These are phyloP conservation scores for Megalops cyprinoides DNA, from an alignment of 2,797 vertebrate species.

Conservation along the genomic window DNA sequence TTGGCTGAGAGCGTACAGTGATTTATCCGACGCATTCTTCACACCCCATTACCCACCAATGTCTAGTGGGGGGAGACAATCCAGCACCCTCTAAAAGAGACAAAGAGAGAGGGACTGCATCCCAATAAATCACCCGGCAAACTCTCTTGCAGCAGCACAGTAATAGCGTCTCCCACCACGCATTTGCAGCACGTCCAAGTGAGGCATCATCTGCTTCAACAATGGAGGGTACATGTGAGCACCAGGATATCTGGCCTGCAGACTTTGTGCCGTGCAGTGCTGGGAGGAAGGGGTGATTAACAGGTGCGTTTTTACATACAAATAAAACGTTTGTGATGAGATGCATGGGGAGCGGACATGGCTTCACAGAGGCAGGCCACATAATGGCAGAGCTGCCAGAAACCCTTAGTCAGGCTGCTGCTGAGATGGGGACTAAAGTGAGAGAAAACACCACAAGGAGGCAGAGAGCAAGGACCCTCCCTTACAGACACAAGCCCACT, in stretches of 20 bases:
- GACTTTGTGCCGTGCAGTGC: no score
- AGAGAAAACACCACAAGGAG: background rate
- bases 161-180: no score
- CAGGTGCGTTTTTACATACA: background rate
- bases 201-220: background rate
- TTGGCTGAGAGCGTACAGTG: slow-evolving; percentile 23
- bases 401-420: background rate
- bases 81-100: background rate
- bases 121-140: slow-evolving; percentile 22
- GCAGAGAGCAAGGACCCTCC: background rate
- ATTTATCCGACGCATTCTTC: slow-evolving; percentile 43
- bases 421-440: background rate
- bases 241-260: no score
- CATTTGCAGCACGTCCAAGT: no score
- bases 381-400: background rate
- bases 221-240: background rate
- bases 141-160: background rate
- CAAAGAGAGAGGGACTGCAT: background rate
- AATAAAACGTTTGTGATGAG: background rate
- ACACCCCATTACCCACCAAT: slow-evolving; percentile 45
- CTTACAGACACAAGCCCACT: background rate
- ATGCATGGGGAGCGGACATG: background rate
- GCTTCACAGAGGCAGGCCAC: background rate
- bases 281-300: background rate
- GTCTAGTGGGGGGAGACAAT: slow-evolving; percentile 37